These are phyloP conservation scores for Acanthopagrus latus DNA, from an alignment of 2,797 vertebrate species.

Conservation along the genomic window DNA sequence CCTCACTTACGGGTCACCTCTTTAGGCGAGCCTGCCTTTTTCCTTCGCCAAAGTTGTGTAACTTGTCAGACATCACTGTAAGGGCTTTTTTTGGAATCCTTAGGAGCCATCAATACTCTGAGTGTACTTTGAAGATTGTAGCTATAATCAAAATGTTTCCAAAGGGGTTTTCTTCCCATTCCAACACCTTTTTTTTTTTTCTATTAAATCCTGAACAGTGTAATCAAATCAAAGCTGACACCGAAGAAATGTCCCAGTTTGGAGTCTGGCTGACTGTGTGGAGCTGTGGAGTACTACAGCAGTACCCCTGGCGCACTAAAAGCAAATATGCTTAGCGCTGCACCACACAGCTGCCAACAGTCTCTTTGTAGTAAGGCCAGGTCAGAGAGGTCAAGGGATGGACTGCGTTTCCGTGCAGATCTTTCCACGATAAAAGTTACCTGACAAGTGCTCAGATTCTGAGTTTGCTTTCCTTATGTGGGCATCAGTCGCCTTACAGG, in stretches of 20 bases:
- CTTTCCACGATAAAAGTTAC: slow-evolving; percentile 21
- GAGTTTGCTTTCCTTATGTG: not conserved
- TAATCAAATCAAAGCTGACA: slow-evolving; percentile 21
- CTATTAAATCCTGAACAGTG: slow-evolving; percentile 6
- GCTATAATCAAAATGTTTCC: not conserved
- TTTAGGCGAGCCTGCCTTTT: slow-evolving; percentile 18
- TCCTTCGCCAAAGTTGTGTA: slow-evolving; percentile 15
- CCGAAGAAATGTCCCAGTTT: not conserved
- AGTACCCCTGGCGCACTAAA: slow-evolving; percentile 9
- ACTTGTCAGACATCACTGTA: not conserved
- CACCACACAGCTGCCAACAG: slow-evolving; percentile 17
- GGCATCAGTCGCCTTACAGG: not conserved
- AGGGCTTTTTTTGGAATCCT: slow-evolving; percentile 2
- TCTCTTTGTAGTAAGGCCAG: slow-evolving; percentile 25
- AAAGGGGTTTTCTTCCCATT: slow-evolving; percentile 33
- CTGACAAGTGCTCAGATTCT: slow-evolving; percentile 15
- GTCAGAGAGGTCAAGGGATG: slow-evolving; percentile 22
- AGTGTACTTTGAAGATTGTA: slow-evolving; percentile 16
- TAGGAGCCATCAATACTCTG: not conserved
- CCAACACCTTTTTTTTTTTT: slow-evolving; percentile 15
- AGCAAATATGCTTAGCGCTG: slow-evolving; percentile 32
- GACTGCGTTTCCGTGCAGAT: slow-evolving; percentile 14
- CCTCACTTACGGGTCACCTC: slow-evolving; percentile 15
- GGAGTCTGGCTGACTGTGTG: not conserved
- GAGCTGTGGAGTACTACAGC: not conserved